phyloP scores from a whole-genome alignment of 2,113 vertebrate species.

The Cynoglossus semilaevis region DNA sequence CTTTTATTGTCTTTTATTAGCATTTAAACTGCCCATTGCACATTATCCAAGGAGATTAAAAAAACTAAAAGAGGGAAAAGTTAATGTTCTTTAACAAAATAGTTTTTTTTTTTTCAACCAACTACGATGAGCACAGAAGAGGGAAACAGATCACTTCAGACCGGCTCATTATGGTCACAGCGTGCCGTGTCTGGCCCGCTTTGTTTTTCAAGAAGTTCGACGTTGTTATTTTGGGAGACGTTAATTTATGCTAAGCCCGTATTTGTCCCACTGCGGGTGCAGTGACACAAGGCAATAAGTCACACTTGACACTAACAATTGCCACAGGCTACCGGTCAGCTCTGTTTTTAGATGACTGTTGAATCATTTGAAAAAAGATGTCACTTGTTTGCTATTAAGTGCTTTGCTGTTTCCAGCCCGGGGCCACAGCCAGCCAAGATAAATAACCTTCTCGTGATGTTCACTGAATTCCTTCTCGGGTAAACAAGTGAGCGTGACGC shows the following conservation, averaged over 20 bases:
- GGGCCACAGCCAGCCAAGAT: constrained; percentile 67
- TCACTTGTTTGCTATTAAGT: constrained; percentile 79
- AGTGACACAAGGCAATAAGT: constrained; percentile 76
- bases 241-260: constrained; percentile 74
- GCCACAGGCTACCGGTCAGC: constrained; percentile 72
- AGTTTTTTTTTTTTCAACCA: constrained; percentile 12
- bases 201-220: constrained; percentile 57
- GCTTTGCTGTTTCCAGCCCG: constrained; percentile 67
- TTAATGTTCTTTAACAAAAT: not conserved
- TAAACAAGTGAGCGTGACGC: constrained; percentile 60
- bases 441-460: constrained; percentile 72
- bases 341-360: constrained; percentile 72
- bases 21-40: constrained; percentile 28
- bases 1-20: too few relatives aligned
- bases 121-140: not conserved
- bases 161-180: constrained; percentile 3
- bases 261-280: constrained; percentile 57
- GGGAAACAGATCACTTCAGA: constrained; percentile 4
- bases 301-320: constrained; percentile 74
- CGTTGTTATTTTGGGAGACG: constrained; percentile 64
- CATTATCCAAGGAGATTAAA: constrained; percentile 6
- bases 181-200: constrained; percentile 18
- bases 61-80: not conserved
- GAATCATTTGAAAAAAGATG: constrained; percentile 76
- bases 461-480: constrained; percentile 64